Evolutionary conservation across 2,797 vertebrate genomes (phyloP).

Genomic region (Lepilemur septentrionalis): DNA sequence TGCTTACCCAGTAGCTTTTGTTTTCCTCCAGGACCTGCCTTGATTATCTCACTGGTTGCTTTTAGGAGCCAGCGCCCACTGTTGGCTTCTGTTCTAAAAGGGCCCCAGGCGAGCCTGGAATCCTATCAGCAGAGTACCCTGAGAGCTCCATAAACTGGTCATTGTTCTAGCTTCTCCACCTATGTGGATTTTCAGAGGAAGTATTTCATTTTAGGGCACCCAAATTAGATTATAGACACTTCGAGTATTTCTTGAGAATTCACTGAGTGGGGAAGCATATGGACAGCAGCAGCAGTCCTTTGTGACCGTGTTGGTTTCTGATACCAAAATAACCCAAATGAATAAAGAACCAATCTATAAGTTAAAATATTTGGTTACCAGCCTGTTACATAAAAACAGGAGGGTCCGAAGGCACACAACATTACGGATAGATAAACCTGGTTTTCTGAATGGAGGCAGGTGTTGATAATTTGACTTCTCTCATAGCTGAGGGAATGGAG

Average conservation of each 20-base stretch:
- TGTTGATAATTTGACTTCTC: not conserved
- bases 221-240: constrained; percentile 1
- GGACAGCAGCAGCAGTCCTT: not conserved
- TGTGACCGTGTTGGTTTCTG: not conserved
- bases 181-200: not conserved
- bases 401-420: not conserved
- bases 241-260: constrained; percentile 29
- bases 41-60: accelerated
- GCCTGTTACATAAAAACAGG: not conserved
- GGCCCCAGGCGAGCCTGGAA: not conserved
- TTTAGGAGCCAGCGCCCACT: constrained; percentile 21
- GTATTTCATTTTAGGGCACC: not conserved
- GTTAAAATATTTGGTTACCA: not conserved
- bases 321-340: constrained; percentile 7
- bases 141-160: not conserved
- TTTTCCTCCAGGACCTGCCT: not conserved
- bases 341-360: not conserved
- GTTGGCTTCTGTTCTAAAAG: not conserved
- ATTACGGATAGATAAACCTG: not conserved
- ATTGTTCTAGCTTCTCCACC: not conserved
- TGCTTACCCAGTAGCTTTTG: constrained; percentile 45
- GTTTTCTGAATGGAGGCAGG: not conserved
- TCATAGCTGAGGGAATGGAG: not conserved
- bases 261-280: not conserved
- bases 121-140: not conserved